These are phyloP conservation scores for Oryctes rhinoceros DNA, from an alignment of 1,140 invertebrate species.

Conservation along the genomic window DNA sequence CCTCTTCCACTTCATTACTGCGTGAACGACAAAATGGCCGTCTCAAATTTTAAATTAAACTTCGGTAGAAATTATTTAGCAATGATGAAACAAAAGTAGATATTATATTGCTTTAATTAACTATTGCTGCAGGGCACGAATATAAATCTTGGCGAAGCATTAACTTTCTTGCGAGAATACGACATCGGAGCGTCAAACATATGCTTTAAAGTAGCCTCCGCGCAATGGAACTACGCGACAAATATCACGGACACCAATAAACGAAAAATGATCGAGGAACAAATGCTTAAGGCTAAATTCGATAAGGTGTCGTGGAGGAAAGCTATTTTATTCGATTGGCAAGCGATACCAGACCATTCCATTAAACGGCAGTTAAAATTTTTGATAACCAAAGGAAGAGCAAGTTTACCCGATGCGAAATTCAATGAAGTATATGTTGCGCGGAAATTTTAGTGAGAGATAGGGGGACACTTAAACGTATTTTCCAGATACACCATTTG, in stretches of 20 bases:
- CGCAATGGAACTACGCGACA: constrained; percentile 81
- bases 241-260: constrained; percentile 79
- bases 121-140: constrained; percentile 69
- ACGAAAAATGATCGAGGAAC: constrained; percentile 75
- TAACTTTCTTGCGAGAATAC: constrained; percentile 77
- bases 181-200: constrained; percentile 75
- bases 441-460: neutral
- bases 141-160: constrained; percentile 72
- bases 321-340: constrained; percentile 73
- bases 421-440: constrained; percentile 71
- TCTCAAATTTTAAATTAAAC: too few species aligned
- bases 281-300: constrained; percentile 75
- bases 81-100: too few species aligned
- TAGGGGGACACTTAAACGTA: constrained; percentile 33
- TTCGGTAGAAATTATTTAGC: too few species aligned
- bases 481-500: constrained; percentile 73
- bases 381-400: constrained; percentile 74
- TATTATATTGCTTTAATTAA: neutral
- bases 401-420: constrained; percentile 78
- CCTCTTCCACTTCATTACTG: too few species aligned
- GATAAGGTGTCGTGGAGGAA: constrained; percentile 77
- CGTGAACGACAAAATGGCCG: too few species aligned
- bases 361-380: constrained; percentile 75
- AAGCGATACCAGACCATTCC: constrained; percentile 71
- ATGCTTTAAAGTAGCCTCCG: constrained; percentile 73